Conservation (phyloP, 37 sponge, comb jelly and placozoan genomes). For the Bolinopsis microptera region DNA sequence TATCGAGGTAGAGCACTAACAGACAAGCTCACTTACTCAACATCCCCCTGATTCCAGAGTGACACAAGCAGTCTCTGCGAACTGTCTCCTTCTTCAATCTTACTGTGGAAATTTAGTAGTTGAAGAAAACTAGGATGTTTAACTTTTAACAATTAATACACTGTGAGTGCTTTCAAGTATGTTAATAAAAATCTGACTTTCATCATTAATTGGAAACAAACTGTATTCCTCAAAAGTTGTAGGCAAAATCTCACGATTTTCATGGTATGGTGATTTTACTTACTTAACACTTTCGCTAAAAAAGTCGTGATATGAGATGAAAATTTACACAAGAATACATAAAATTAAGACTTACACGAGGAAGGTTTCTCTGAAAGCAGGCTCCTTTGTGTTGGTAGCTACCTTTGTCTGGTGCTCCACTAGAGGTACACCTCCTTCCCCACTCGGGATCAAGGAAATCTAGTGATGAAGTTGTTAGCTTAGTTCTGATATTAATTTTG, state of each 20-base stretch:
- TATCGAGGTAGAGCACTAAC: no score
- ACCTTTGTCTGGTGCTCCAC: conserved; percentile 53
- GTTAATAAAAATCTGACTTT: no score
- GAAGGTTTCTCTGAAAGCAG: conserved; percentile 55
- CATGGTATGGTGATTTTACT: not conserved
- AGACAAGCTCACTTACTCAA: conserved; percentile 65
- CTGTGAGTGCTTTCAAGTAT: no score
- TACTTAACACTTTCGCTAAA: no score
- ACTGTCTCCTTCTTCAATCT: conserved; percentile 31
- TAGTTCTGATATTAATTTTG: no score
- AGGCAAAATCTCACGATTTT: not conserved
- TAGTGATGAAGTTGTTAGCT: not conserved
- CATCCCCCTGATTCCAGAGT: conserved; percentile 64
- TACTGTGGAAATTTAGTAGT: not conserved
- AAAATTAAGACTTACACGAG: conserved; percentile 17
- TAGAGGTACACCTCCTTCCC: not conserved
- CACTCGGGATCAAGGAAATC: conserved; percentile 23
- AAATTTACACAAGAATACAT: not conserved
- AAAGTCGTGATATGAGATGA: no score
- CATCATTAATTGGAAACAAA: not conserved
- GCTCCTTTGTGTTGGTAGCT: conserved; percentile 11
- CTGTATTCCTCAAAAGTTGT: not conserved
- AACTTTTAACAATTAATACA: no score
- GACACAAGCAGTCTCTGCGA: conserved; percentile 13
- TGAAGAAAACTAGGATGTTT: not conserved